Evolutionary conservation across 2,113 vertebrate species (phyloP).

Genomic region (Mionectes macconnelli): DNA sequence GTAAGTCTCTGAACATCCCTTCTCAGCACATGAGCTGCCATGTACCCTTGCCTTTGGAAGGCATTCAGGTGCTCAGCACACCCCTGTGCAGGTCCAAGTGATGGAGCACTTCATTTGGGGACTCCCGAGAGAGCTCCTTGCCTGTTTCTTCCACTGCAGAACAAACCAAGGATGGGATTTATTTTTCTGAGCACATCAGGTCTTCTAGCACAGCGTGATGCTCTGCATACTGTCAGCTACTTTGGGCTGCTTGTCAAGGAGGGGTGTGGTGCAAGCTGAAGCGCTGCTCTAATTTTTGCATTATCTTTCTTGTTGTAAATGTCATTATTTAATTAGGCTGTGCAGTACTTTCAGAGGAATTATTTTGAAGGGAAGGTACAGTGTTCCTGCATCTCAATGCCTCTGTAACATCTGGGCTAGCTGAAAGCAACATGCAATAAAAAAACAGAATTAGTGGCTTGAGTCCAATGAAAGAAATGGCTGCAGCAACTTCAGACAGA

Average conservation of each 20-base stretch:
- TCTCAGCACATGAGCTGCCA: background rate
- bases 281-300: conserved; percentile 54
- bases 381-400: conserved; percentile 31
- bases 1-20: background rate
- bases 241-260: conserved; percentile 52
- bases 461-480: conserved; percentile 2
- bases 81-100: fast-evolving
- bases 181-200: conserved; percentile 22
- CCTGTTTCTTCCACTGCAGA: background rate
- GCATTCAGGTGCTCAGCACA: background rate
- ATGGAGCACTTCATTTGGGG: background rate
- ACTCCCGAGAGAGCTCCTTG: background rate
- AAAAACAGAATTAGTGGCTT: conserved; percentile 1
- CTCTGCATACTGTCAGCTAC: conserved; percentile 47
- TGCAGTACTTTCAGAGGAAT: conserved; percentile 53
- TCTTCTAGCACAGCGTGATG: conserved; percentile 33
- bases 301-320: conserved; percentile 54
- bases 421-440: conserved; percentile 25
- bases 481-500: background rate
- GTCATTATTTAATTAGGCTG: conserved; percentile 69
- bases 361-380: conserved; percentile 56
- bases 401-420: conserved; percentile 47
- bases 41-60: background rate
- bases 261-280: conserved; percentile 20
- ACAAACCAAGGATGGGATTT: background rate